phyloP scores from a whole-genome alignment of 2,797 vertebrate species.

The Bradypodion ventrale region DNA sequence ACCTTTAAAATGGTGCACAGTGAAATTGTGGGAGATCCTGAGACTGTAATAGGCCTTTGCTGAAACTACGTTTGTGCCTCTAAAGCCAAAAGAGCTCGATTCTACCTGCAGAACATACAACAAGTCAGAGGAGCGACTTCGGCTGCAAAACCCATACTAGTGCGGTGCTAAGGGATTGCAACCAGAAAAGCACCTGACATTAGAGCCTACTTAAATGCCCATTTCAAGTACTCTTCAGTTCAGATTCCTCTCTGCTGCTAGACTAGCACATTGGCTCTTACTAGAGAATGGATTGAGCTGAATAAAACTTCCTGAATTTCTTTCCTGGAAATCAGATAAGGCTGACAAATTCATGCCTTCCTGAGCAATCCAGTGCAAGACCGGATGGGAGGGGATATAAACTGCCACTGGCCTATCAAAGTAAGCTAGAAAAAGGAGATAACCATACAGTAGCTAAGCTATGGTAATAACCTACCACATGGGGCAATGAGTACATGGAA shows the following conservation, averaged over 20 bases:
- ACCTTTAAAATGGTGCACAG: slow-evolving; percentile 95
- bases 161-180: slow-evolving; percentile 8
- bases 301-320: neutral
- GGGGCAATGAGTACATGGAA: neutral
- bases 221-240: neutral
- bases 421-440: neutral
- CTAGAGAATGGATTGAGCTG: neutral
- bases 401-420: rapidly evolving
- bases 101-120: slow-evolving; percentile 1
- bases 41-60: slow-evolving; percentile 86
- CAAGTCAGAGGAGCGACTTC: neutral
- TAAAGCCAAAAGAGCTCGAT: neutral
- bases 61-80: slow-evolving; percentile 64
- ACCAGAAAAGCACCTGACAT: slow-evolving; percentile 33
- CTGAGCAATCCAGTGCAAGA: neutral
- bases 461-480: neutral
- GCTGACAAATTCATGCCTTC: neutral
- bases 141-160: rapidly evolving
- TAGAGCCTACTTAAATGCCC: slow-evolving; percentile 12
- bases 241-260: neutral
- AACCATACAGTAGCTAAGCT: neutral
- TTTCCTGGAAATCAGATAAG: neutral
- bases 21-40: slow-evolving; percentile 90
- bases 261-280: slow-evolving; percentile 4
- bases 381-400: neutral